Base-by-base conservation (phyloP, 2,113 vertebrate genomes). In the Cacatua alba region DNA sequence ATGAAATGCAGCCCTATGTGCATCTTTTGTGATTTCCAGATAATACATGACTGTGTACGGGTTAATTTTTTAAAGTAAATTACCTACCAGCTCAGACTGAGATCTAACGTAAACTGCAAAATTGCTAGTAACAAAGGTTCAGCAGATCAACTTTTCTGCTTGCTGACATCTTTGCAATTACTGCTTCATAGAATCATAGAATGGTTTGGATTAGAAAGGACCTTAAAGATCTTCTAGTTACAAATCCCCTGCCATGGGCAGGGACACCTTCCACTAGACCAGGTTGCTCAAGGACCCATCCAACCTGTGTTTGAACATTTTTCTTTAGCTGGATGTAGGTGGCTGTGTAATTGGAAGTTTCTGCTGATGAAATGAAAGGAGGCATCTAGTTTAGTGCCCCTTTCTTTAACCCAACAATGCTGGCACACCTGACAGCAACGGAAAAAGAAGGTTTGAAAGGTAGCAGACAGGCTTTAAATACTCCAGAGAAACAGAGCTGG, bases 331-430 rank as follows among this genome's bases (percentile, higher is more conserved):
- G 8, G 33, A 37, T 91, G 78, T 80, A 82, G 57, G 60, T 76
- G 49, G 65, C 64, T 82, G 43, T 80, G 82, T 91, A 95, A 77
- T 70, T 80, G 79, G 64, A 93, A 87, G 11, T 41, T 95, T 90
- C 67, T 92, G 53, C 35, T 88, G 78, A 85, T 70, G 75, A 88
- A 94, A 59, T 35, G 26, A 63, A 81, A 43, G 71, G 72, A 91
- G 52, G 39, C 44, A 76, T 89, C 35, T 83, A 63, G 29, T 94
- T 84, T 46, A 69, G 16, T 68, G 57, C 26, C 55, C 44, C 39
- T 79, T 89, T 82, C 62, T 82, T 82, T 87, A 92, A 91, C 44
- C 29, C 37, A 82, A 11, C 37, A 75, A 41, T 65, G 35, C 55
- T 41, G 91, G 44, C 35, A 33, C 7, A 92, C 18, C 43, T 75